A percentile compares a stretch with the other conserved stretches of the same genome.
Conservation (phyloP, 2,888 invertebrate species). For the Cynaeus angustus region DNA sequence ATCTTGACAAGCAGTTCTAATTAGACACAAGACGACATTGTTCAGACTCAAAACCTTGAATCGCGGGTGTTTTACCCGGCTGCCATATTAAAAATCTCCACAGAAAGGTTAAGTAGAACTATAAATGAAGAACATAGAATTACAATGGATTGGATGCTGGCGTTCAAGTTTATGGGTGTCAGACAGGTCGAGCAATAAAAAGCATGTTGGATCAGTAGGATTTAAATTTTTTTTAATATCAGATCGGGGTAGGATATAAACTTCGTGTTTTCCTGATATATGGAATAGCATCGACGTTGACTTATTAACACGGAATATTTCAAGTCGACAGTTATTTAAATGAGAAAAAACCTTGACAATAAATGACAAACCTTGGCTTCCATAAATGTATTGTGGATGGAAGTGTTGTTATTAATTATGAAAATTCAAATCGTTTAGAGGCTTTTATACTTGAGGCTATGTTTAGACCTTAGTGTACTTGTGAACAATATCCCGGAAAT, state of each 20-base stretch:
- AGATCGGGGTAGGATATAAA: not conserved
- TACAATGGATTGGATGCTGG: slow-evolving; percentile 5
- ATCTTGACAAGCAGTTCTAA: slow-evolving; percentile 8
- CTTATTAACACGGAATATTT: no score
- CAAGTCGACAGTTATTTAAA: no score
- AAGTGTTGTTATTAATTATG: no score
- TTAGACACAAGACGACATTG: slow-evolving; percentile 15
- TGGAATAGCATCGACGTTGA: no score
- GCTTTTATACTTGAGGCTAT: not conserved
- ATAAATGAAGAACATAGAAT: slow-evolving; percentile 7
- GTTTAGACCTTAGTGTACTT: not conserved
- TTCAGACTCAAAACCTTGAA: slow-evolving; percentile 2
- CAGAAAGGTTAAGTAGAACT: slow-evolving; percentile 9
- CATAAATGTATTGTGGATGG: no score
- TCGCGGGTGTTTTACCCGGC: not conserved
- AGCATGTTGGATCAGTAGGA: not conserved
- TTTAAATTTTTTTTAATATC: not conserved
- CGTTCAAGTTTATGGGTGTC: slow-evolving; percentile 12
- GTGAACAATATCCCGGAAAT: not conserved
- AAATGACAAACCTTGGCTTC: no score
- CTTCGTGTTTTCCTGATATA: no score
- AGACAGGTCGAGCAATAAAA: slow-evolving; percentile 2
- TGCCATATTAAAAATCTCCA: slow-evolving; percentile 6
- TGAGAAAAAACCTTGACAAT: no score
- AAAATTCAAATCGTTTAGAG: no score